Evolutionary conservation across 2,888 invertebrate species (phyloP), one percentile per base, ranked within the genome.

Genomic region (Ptychoptera contaminata): DNA sequence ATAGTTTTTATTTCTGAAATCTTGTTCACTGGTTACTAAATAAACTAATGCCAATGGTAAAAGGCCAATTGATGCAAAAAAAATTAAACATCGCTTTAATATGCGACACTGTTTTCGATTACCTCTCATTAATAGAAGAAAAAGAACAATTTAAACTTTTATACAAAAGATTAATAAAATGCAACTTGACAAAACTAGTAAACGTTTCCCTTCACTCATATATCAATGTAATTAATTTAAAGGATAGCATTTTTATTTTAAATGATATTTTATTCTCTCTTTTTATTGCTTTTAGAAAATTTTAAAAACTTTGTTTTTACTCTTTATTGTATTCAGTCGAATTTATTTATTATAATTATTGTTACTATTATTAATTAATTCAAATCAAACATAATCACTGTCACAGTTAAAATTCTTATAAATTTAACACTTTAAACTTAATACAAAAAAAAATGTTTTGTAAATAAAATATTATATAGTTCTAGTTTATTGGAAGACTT

Each of bases 61-160:
- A 51, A 66, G 55, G 51, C 65, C 61, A 49, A 66, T 59, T 46
- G 59, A 63, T 47, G 61, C 58, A 53, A 66, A 64, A 53, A 65
- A 58, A 50, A 66, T 58, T 58, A 65, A 60, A 56, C 63, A 65
- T 53, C 65, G 65, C 62, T 65, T 57, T 47, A 65, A 55, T 57
- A 60, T 58, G 60, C 66, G 65, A 60, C 62, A 65, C 56, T 60
- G 57, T 54, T 57, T 56, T 56, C 58, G 61, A 57, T 54, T 58
- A 45, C 62, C 56, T 61, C 61, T 64, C 66, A 66, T 66, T 61
- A 62, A 62, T 32, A 11, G n/a, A 32, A 11, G 2, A 4, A n/a
- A 32, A 30, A 30, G 9, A 11, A 11, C n/a, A 32, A 9, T 7
- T 32, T 7, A 32, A 32, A 11, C n/a, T 32, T 11, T 32, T 32